Conservation (phyloP, 1,140 invertebrate species). For the Drosophila lacteicornis region DNA sequence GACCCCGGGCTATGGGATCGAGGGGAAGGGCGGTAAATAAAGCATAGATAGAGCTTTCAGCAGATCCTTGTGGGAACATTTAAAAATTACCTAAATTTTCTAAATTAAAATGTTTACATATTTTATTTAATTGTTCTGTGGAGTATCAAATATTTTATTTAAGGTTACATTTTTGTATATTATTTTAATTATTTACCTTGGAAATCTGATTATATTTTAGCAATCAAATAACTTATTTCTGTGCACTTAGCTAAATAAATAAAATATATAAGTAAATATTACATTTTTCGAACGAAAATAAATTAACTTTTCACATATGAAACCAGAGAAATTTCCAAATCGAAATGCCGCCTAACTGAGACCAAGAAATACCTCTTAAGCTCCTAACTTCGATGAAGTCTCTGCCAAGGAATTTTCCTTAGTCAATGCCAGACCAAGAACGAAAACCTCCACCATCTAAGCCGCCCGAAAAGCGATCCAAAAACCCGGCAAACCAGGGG, state of each 20-base stretch:
- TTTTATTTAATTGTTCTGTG: not conserved
- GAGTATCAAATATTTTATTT: not conserved
- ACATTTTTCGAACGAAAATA: no score
- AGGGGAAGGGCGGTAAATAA: not conserved
- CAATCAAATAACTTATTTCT: no score
- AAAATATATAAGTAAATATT: no score
- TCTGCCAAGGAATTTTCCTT: conserved; percentile 4
- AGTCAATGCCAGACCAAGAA: not conserved
- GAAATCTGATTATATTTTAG: no score
- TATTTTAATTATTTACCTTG: not conserved
- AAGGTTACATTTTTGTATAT: not conserved
- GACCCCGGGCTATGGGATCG: conserved; percentile 5
- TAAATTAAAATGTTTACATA: not conserved
- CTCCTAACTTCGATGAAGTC: not conserved
- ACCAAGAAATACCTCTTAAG: not conserved
- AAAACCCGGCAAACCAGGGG: not conserved
- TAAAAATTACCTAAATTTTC: not conserved
- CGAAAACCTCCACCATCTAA: conserved; percentile 13
- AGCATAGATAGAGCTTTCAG: conserved; percentile 1
- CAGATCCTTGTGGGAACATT: not conserved
- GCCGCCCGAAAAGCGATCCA: conserved; percentile 9
- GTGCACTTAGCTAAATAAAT: no score
- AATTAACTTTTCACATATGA: not conserved
- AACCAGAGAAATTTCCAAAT: not conserved
- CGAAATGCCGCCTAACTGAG: not conserved